A percentile compares a stretch with the other conserved stretches of the same genome.
These are phyloP conservation scores for Yponomeuta plumbellus DNA, from an alignment of 2,888 invertebrate genomes.

Conservation along the genomic window DNA sequence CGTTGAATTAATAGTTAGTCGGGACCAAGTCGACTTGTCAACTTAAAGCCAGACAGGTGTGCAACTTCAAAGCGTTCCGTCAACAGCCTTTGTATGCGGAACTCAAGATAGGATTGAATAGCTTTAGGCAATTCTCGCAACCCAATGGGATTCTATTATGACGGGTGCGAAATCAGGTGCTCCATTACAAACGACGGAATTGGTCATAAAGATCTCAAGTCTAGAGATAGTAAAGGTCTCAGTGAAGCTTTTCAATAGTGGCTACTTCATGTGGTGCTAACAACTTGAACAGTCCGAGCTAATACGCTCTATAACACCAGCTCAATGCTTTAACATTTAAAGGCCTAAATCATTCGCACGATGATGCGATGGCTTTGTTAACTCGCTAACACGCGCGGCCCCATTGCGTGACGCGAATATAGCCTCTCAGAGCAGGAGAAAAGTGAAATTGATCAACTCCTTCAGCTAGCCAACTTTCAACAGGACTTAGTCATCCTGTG, in stretches of 20 bases:
- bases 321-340: neutral
- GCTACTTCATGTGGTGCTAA: neutral
- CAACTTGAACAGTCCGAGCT: neutral
- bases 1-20: no score
- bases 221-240: neutral
- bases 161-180: neutral
- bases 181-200: neutral
- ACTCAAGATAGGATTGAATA: neutral
- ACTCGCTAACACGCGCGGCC: constrained; percentile 56
- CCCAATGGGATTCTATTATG: neutral
- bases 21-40: no score
- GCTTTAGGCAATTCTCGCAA: neutral
- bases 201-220: neutral
- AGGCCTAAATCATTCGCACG: neutral
- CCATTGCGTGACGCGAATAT: constrained; percentile 50
- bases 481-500: constrained; percentile 49
- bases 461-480: constrained; percentile 60
- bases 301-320: neutral
- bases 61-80: no score
- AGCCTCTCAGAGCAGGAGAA: constrained; percentile 45
- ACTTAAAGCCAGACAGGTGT: no score
- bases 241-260: neutral
- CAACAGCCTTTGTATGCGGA: no score
- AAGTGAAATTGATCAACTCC: constrained; percentile 70
- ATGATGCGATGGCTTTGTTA: neutral